phyloP scores from a whole-genome alignment of 2,888 invertebrate species.

The Xestoiulus laeticollis region DNA sequence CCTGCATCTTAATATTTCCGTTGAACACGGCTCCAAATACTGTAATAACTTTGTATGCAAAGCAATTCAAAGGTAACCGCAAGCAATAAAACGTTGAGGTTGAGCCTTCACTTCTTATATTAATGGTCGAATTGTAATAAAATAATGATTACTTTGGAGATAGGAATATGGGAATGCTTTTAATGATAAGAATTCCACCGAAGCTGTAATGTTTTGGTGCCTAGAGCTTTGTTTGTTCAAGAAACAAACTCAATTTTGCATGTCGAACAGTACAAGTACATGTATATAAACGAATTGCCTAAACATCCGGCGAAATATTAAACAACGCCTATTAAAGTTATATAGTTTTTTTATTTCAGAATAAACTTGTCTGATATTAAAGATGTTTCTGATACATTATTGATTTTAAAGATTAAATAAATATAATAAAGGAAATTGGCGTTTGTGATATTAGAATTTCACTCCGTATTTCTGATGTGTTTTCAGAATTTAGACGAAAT shows the following conservation, averaged over 20 bases:
- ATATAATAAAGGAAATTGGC: background rate
- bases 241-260: background rate
- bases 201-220: background rate
- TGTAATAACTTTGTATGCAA: background rate
- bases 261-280: background rate
- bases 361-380: background rate
- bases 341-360: background rate
- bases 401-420: background rate
- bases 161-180: constrained; percentile 4
- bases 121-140: constrained; percentile 39
- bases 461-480: background rate
- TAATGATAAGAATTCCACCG: constrained; percentile 5
- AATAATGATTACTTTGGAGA: constrained; percentile 10
- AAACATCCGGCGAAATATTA: background rate
- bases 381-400: too few relatives aligned
- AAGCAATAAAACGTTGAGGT: constrained; percentile 2
- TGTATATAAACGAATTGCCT: background rate
- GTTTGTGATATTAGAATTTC: background rate
- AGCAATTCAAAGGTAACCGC: constrained; percentile 17
- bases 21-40: background rate
- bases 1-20: constrained; percentile 24
- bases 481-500: too few relatives aligned
- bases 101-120: constrained; percentile 21
- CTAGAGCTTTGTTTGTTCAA: constrained; percentile 11
- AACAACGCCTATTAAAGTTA: background rate